A percentile compares a stretch with the other conserved stretches of the same genome.
Conservation (phyloP, 2,113 vertebrate species). For the Anas platyrhynchos region DNA sequence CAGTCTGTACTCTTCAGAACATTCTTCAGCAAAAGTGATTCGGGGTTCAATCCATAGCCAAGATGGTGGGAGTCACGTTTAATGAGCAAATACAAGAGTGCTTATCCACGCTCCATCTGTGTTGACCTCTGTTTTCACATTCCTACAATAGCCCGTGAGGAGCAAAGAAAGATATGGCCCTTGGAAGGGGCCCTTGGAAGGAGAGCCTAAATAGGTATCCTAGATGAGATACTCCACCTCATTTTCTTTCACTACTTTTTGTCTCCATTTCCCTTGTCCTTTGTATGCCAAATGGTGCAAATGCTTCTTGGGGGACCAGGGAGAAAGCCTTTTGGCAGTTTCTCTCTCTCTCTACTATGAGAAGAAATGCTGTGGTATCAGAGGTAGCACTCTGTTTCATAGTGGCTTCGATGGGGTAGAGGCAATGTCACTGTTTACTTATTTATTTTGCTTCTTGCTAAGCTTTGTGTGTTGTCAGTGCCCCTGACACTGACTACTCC, state of each 20-base stretch:
- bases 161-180: accelerated
- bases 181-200: neutral
- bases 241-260: neutral
- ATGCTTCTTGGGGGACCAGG: neutral
- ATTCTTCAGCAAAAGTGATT: neutral
- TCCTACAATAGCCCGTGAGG: neutral
- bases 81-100: neutral
- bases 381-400: constrained; percentile 4
- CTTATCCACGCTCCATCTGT: neutral
- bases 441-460: constrained; percentile 61
- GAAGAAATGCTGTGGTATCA: neutral
- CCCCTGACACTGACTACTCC: constrained; percentile 28
- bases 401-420: neutral
- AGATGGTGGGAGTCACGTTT: neutral
- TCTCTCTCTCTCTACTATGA: neutral
- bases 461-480: constrained; percentile 45
- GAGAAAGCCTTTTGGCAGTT: neutral
- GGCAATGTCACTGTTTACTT: constrained; percentile 21
- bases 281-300: neutral
- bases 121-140: neutral
- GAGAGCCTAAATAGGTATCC: neutral
- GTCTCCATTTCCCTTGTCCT: neutral
- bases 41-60: neutral
- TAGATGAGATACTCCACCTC: neutral
- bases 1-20: neutral